A percentile compares a stretch with the other conserved stretches of the same genome.
phyloP scores from a whole-genome alignment of 2,797 vertebrate species.

The Enteromius treurensis region DNA sequence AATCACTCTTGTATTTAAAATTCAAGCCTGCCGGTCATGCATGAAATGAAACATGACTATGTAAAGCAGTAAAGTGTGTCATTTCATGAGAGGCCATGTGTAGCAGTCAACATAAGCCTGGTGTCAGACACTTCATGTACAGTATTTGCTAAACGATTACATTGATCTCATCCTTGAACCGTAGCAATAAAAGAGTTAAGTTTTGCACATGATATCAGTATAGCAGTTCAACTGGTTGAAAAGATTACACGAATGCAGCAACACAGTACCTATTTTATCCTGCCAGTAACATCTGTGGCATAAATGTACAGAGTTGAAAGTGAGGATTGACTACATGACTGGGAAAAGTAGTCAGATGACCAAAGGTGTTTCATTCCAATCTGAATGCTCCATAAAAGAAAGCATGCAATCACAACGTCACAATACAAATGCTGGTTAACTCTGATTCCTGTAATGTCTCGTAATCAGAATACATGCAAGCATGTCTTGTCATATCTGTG shows the following conservation, averaged over 20 bases:
- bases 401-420: not conserved
- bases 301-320: not conserved
- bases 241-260: not conserved
- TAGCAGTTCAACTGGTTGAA: not conserved
- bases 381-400: not conserved
- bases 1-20: conserved; percentile 10
- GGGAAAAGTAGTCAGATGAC: not conserved
- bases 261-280: not conserved
- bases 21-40: conserved; percentile 14
- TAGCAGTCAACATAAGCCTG: conserved; percentile 23
- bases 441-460: not conserved
- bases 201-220: not conserved
- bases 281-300: not conserved
- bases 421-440: not conserved
- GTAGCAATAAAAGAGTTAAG: not conserved
- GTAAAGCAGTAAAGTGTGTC: not conserved
- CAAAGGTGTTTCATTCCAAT: not conserved
- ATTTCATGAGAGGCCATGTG: conserved; percentile 23
- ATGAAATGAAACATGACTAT: conserved; percentile 11
- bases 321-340: not conserved
- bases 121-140: conserved; percentile 4
- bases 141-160: not conserved
- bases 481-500: not conserved
- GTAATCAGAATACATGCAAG: not conserved
- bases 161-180: not conserved